Evolutionary conservation across 2,888 invertebrate species (phyloP), one percentile per base, ranked within the genome.

Genomic region (Plemyria rubiginata): DNA sequence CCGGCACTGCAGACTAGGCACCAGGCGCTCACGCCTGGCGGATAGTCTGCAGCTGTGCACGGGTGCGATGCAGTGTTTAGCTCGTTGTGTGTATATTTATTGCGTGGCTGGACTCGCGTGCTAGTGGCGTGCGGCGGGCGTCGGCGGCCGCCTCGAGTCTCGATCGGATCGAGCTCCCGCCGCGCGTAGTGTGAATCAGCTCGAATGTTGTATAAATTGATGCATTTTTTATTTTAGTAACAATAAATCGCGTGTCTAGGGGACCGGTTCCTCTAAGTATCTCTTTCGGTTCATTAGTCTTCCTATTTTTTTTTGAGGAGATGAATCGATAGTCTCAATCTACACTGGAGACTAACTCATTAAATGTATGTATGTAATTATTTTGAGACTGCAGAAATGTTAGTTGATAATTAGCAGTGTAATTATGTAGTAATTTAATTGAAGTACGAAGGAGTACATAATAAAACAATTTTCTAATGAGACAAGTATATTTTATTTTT

Each of bases 341-440:
- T 77, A 78, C 78, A 82, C 76, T 72, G 61, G 86, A 84, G 89
- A 83, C 87, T 82, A 86, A 84, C 88, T 90, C 87, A 85, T 85
- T 74, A 76, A 78, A 77, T 84, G 84, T 85, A 84, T 87, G 86
- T 86, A 87, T 88, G 87, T 88, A 89, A 89, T 88, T 86, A 83
- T 87, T 87, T 84, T 90, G 91, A 92, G 92, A 92, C 92, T 92
- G 92, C 92, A 88, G 86, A 87, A 85, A 86, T 89, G 88, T 90
- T 92, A 92, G 92, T 82, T 90, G 76, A 84, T 92, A 92, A 92
- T 90, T 90, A 90, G 87, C 84, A 81, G 78, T 82, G 76, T 85
- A 87, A 89, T 88, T 87, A 88, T 88, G 90, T 90, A 87, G 88
- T 83, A 88, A 86, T 84, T 85, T 74, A 74, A 85, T 83, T 80